phyloP scores from a whole-genome alignment of 2,888 invertebrate genomes.

The Polyommatus icarus region DNA sequence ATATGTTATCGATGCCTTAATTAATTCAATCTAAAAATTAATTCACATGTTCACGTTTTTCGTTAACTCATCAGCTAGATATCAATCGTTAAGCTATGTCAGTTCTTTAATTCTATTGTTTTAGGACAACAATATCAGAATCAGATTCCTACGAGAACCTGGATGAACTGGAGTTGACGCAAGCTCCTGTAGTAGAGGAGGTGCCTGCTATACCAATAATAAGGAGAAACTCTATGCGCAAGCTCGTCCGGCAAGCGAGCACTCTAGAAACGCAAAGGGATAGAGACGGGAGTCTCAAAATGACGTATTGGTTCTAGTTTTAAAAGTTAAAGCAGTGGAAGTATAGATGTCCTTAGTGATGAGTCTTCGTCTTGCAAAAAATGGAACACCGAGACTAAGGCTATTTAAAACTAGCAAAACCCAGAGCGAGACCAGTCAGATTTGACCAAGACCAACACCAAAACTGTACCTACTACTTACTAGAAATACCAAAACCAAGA shows the following conservation, averaged over 20 bases:
- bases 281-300: constrained; percentile 88
- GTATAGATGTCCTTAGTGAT: no score
- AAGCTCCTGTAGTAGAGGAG: constrained; percentile 59
- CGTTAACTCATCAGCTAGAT: background rate
- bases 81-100: no score
- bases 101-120: constrained; percentile 39
- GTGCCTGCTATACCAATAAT: constrained; percentile 48
- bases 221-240: constrained; percentile 82
- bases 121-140: constrained; percentile 73
- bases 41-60: no score
- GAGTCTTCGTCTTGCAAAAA: no score
- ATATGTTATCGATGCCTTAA: no score
- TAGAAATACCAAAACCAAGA: no score
- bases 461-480: no score
- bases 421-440: no score
- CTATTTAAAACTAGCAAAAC: no score
- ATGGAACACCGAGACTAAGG: no score
- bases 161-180: constrained; percentile 79
- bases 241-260: constrained; percentile 88
- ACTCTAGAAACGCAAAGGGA: constrained; percentile 90
- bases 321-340: background rate
- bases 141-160: constrained; percentile 87
- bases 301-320: constrained; percentile 92
- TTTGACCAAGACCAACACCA: no score
- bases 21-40: no score